These are phyloP conservation scores for Megalops atlanticus DNA, from an alignment of 2,113 vertebrate species.

Conservation along the genomic window DNA sequence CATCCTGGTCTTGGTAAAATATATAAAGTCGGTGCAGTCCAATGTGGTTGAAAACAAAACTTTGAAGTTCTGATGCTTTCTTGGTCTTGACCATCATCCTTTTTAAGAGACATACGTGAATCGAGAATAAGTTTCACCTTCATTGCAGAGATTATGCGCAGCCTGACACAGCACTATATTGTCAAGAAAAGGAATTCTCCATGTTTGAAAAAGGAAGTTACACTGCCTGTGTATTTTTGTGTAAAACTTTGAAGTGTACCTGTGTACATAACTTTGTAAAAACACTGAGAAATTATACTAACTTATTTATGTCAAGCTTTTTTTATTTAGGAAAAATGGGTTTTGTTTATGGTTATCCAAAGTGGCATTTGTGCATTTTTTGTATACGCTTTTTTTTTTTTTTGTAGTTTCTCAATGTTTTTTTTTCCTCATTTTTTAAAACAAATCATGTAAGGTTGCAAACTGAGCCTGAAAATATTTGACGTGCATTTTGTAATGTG, in stretches of 20 bases:
- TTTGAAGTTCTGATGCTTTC: slow-evolving; percentile 46
- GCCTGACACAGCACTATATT: slow-evolving; percentile 71
- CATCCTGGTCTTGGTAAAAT: neutral
- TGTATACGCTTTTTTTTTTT: slow-evolving; percentile 85
- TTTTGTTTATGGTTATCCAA: slow-evolving; percentile 83
- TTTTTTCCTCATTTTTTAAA: slow-evolving; percentile 74
- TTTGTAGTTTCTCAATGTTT: slow-evolving; percentile 66
- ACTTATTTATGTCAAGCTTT: slow-evolving; percentile 97
- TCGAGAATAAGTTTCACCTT: slow-evolving; percentile 53
- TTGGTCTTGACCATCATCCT: slow-evolving; percentile 50
- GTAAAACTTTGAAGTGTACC: slow-evolving; percentile 85
- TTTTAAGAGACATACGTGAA: slow-evolving; percentile 65
- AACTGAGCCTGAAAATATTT: slow-evolving; percentile 90
- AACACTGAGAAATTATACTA: slow-evolving; percentile 99
- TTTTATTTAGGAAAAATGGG: slow-evolving; percentile 73
- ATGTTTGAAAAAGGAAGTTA: slow-evolving; percentile 57
- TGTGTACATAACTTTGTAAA: slow-evolving; percentile 93
- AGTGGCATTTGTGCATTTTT: slow-evolving; percentile 84
- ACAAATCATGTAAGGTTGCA: slow-evolving; percentile 79
- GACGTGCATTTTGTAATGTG: slow-evolving; percentile 72
- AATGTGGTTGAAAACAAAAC: neutral
- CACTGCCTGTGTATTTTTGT: slow-evolving; percentile 79
- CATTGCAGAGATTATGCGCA: slow-evolving; percentile 68
- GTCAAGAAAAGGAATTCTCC: slow-evolving; percentile 43
- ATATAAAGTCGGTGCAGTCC: neutral